phyloP scores from a whole-genome alignment of 2,113 vertebrate species.

The Phrynosoma platyrhinos region DNA sequence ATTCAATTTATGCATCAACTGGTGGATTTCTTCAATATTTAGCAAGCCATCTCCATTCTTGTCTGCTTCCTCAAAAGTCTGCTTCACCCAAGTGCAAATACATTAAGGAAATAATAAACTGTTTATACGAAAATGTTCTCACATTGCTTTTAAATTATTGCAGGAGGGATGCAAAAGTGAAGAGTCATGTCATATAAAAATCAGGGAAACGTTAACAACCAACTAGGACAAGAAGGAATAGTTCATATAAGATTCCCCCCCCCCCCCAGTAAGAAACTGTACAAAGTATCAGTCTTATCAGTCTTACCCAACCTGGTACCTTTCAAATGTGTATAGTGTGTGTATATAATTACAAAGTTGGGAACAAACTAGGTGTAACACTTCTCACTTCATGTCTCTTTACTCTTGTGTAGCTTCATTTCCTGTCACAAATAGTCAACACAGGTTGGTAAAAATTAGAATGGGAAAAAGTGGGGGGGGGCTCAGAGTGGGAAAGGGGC shows the following conservation, averaged over 20 bases:
- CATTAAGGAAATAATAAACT: constrained; percentile 81
- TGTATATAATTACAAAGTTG: neutral
- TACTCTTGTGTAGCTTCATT: neutral
- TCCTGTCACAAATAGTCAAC: neutral
- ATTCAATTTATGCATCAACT: constrained; percentile 96
- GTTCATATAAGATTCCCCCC: neutral
- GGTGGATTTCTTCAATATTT: constrained; percentile 97
- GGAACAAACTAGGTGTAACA: neutral
- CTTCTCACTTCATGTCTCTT: neutral
- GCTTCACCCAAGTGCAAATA: constrained; percentile 90
- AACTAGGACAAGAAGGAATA: neutral
- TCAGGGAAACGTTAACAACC: neutral
- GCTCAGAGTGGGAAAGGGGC: neutral
- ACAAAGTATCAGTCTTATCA: no score
- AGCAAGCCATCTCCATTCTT: constrained; percentile 95
- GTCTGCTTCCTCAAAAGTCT: constrained; percentile 97
- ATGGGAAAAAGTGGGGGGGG: no score
- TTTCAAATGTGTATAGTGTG: neutral
- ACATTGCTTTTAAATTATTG: accelerated
- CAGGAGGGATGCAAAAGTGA: neutral
- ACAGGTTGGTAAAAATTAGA: neutral
- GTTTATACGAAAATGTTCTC: neutral
- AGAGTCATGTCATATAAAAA: neutral
- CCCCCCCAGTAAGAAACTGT: neutral
- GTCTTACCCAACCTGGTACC: neutral